Evolutionary conservation across 2,113 vertebrate species (phyloP), one percentile per base, ranked within the genome.

Genomic region (Barnardius zonarius): DNA sequence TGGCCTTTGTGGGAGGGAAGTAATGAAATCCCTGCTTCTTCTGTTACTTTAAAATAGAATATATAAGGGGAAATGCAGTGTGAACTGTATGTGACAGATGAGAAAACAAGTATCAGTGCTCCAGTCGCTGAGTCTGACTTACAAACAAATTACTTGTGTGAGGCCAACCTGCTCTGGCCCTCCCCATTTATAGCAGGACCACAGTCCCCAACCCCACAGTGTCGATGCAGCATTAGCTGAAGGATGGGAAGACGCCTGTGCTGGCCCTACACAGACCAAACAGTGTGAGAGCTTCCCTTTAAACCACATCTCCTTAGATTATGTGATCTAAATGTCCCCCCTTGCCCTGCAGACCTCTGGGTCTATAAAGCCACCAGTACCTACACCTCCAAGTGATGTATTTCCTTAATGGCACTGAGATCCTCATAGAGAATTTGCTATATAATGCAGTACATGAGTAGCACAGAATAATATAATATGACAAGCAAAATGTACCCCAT

Each of bases 1-100:
- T 86, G 77, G 89, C 83, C 89, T 91, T 86, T 92, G 90, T 92
- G 83, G 95, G 93, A 91, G 77, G 77, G 57, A 90, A 89, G 48
- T 13, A 30, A 90, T 73, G 92, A 96, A 88, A 84, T 57, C 88
- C 69, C 66, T 39, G 73, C 55, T 78, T 74, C 76, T 84, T 5
- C 49, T 86, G 61, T 63, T 68, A 59, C 66, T 92, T 44, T 13
- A 73, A 90, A 82, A 92, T 24, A 82, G 66, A 78, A 90, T 72
- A 93, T 44, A n/a, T 0, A 18, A 41, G 62, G 57, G 69, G 55
- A 83, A 63, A 84, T 57, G 51, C 43, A 13, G 43, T 6, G 72
- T 33, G 69, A 75, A 62, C 77, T 68, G 0, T 6, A 43, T 30
- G 73, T 61, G 93, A 80, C 78, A 83, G 74, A 22, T 0, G 5